Conservation (phyloP, 2,113 vertebrate species). For the Rhinolophus ferrumequinum region DNA sequence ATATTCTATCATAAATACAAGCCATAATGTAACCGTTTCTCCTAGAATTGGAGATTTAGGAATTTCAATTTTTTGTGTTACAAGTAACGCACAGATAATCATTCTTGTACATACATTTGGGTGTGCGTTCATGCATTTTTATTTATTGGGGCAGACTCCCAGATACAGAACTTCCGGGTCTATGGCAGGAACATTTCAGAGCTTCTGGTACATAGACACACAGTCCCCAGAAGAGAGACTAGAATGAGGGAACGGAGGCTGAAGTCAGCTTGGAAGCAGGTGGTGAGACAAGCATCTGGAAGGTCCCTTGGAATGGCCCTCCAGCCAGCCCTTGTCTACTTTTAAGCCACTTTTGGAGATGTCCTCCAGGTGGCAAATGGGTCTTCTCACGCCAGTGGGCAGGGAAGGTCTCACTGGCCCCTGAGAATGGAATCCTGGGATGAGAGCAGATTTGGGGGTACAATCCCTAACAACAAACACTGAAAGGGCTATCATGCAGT, state of each 20-base stretch:
- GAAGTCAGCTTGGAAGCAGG: neutral
- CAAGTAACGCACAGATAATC: fast-evolving
- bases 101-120: fast-evolving
- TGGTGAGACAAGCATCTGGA: neutral
- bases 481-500: fast-evolving
- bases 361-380: neutral
- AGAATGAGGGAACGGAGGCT: fast-evolving
- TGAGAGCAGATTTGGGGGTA: neutral
- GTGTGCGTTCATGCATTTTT: fast-evolving
- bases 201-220: neutral
- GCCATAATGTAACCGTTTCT: neutral
- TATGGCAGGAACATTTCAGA: fast-evolving
- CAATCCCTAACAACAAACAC: neutral
- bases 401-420: fast-evolving
- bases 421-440: neutral
- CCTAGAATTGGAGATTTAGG: neutral
- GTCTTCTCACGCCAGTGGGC: neutral
- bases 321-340: neutral
- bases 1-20: neutral
- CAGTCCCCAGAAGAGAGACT: neutral
- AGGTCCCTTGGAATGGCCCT: neutral
- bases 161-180: neutral
- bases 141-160: neutral
- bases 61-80: no score
- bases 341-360: neutral